Base-by-base conservation (phyloP, 2,888 invertebrate species). In the Phaonia tiefii region DNA sequence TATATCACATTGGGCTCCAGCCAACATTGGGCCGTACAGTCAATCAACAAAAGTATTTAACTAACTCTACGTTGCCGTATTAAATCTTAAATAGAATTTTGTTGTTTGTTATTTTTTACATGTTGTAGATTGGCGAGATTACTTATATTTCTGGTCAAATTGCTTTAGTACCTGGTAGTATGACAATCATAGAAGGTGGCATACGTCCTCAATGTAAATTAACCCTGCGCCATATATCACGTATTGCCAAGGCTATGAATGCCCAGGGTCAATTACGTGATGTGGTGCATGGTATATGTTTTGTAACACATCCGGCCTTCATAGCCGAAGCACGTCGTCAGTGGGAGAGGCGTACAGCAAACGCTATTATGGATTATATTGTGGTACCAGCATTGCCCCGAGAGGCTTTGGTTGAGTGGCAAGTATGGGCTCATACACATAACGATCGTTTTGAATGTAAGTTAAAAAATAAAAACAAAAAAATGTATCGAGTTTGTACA, bases 1-100 rank as follows among this genome's bases (percentile, higher is more conserved):
- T 82, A 94, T 98, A 86, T 98, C 98, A 31, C 98, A 98, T 90
- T 98, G 98, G 98, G 98, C 98, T n/a, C 98, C 98, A 0, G 98
- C 98, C 79, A 98, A 97, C 89, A 98, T 98, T 86, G 98, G 98
- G 58, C 98, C 98, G 5, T 98, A 98, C 89, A 98, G 98, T 89
- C 98, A 98, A 92, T 96, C 96, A 1, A 93, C 96, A 79, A 94
- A 95, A 92, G 96, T 96, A 90, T 42, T 17, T 13, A 20, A 67
- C 13, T 17, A 39, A 60, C 22, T 58, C 20, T 56, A 13, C n/a
- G n/a, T 54, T 56, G 11, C 2, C 8, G 31, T 31, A 67, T 67
- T n/a, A 13, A 63, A 31, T 39, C n/a, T 67, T n/a, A 13, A 63
- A 31, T 39, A 4, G 17, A 25, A 20, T 25, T 22, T 8, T 58